Percentiles rank a stretch among this genome's conserved stretches.
Evolutionary conservation across 2,888 invertebrate species (phyloP).

Genomic region (Cephus runcator): DNA sequence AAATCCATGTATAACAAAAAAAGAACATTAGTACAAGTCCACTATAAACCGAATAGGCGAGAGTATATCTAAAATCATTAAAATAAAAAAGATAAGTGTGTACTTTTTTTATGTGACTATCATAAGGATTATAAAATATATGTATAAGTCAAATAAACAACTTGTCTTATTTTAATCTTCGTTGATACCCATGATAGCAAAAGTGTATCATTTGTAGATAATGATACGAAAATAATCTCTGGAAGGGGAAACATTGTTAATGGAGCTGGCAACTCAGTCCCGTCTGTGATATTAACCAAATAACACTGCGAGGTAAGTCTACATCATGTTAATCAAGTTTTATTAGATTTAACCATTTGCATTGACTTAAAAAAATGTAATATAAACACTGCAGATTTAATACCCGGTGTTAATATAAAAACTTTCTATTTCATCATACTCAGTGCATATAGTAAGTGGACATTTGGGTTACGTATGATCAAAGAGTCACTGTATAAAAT

Average conservation of each 20-base stretch:
- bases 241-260: not conserved
- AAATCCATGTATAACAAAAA: not conserved
- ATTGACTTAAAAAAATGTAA: not conserved
- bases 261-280: not conserved
- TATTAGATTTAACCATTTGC: not conserved
- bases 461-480: too few relatives aligned
- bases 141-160: not conserved
- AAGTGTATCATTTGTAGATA: not conserved
- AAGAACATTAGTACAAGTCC: not conserved
- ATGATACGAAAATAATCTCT: not conserved
- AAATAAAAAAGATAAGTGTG: not conserved
- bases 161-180: not conserved
- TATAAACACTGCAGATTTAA: not conserved
- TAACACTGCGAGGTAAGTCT: not conserved
- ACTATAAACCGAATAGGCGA: not conserved
- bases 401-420: too few relatives aligned
- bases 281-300: not conserved
- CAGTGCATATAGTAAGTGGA: too few relatives aligned
- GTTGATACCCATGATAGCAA: not conserved
- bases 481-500: too few relatives aligned
- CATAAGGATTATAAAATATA: not conserved
- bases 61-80: not conserved
- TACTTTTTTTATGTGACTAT: not conserved
- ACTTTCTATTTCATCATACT: too few relatives aligned
- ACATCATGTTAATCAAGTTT: not conserved